Evolutionary conservation across 2,797 vertebrate genomes (phyloP).

Genomic region (Ctenochaetus hawaiiensis): DNA sequence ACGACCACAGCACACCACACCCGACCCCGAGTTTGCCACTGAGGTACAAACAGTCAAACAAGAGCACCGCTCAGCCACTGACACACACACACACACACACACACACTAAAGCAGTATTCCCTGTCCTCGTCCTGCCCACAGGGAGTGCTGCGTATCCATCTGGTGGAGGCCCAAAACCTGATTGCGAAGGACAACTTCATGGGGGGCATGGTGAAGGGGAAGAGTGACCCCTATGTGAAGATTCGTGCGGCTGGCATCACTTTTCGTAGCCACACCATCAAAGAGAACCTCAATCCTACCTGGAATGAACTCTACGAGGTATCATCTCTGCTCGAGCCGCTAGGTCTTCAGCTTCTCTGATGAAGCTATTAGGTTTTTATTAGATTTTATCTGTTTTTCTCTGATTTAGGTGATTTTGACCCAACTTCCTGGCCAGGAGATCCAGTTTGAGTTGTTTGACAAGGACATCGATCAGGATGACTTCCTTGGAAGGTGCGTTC

Average conservation of each 20-base stretch:
- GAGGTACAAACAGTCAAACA: slow-evolving; percentile 83
- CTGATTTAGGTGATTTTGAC: slow-evolving; percentile 88
- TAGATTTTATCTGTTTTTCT: background rate
- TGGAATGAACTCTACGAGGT: slow-evolving; percentile 97
- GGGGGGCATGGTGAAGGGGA: slow-evolving; percentile 92
- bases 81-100: background rate
- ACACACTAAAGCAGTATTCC: background rate
- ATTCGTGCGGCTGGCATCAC: slow-evolving; percentile 89
- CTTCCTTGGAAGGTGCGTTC: slow-evolving; percentile 90
- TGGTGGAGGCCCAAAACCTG: slow-evolving; percentile 91
- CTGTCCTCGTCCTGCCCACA: slow-evolving; percentile 64
- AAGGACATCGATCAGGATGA: slow-evolving; percentile 96
- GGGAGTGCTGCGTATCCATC: slow-evolving; percentile 92
- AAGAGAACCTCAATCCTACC: slow-evolving; percentile 92
- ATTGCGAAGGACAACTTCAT: slow-evolving; percentile 95
- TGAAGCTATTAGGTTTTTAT: background rate
- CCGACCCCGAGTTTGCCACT: slow-evolving; percentile 87
- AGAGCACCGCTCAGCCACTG: background rate
- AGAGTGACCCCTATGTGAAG: slow-evolving; percentile 94
- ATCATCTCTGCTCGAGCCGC: background rate
- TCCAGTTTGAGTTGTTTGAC: slow-evolving; percentile 93
- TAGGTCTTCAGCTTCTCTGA: background rate
- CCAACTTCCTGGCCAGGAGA: slow-evolving; percentile 91
- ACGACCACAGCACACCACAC: slow-evolving; percentile 86
- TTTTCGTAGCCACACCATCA: slow-evolving; percentile 91